These are phyloP conservation scores for Montipora cactus DNA, from an alignment of 64 coral and sea anemone genomes.

Conservation along the genomic window DNA sequence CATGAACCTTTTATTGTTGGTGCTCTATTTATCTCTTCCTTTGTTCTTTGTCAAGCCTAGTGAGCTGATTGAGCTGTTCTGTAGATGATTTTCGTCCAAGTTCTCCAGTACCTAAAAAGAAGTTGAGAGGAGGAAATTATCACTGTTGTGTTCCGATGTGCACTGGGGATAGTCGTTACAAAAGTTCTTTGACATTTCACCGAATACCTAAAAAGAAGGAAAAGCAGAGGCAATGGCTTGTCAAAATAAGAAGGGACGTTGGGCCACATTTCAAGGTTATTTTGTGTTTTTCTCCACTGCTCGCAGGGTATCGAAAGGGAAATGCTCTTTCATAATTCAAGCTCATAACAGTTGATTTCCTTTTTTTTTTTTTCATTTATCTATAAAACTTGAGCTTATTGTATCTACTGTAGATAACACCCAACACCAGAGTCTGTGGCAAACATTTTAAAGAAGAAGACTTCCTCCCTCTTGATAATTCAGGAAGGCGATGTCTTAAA, in stretches of 20 bases:
- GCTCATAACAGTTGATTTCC: slow-evolving; percentile 7
- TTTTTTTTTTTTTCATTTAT: background rate
- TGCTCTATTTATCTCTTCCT: slow-evolving; percentile 15
- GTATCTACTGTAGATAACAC: slow-evolving; percentile 17
- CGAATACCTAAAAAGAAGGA: background rate
- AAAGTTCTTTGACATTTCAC: slow-evolving; percentile 22
- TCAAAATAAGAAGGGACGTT: slow-evolving; percentile 54
- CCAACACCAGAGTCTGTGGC: slow-evolving; percentile 44
- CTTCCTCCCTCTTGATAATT: slow-evolving; percentile 40
- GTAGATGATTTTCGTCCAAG: slow-evolving; percentile 8
- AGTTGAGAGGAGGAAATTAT: background rate
- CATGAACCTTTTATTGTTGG: too few species aligned
- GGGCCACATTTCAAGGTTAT: slow-evolving; percentile 50
- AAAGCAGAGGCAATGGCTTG: slow-evolving; percentile 31
- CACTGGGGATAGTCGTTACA: slow-evolving; percentile 23
- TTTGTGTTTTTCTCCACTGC: background rate
- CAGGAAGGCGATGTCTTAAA: slow-evolving; percentile 30
- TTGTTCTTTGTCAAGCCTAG: slow-evolving; percentile 42
- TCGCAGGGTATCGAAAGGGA: background rate
- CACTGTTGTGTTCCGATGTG: slow-evolving; percentile 50
- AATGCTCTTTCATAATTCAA: slow-evolving; percentile 40
- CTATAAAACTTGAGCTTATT: slow-evolving; percentile 9
- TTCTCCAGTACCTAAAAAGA: slow-evolving; percentile 19
- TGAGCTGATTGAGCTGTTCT: slow-evolving; percentile 19
- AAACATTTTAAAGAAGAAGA: slow-evolving; percentile 58